Evolutionary conservation across 2,797 vertebrate genomes (phyloP), one percentile per base, ranked within the genome.

Genomic region (Pteronotus mesoamericanus): DNA sequence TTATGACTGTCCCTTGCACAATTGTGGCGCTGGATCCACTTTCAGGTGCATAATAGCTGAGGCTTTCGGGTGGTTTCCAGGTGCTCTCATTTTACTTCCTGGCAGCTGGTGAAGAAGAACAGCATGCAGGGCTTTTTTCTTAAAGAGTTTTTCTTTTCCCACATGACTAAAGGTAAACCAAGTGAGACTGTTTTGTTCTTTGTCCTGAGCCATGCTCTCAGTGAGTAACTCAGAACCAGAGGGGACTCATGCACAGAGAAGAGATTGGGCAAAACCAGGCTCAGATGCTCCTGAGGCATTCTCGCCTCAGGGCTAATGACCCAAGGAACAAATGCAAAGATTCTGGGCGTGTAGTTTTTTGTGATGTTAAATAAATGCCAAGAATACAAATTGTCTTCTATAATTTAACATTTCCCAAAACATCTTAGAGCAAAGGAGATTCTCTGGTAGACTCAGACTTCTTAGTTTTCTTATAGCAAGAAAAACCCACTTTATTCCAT

Each of bases 1-100:
- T 55, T 8, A 39, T 44, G 29, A 39, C 24, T 5, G 5, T 59
- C 71, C 37, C 0, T 0, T 4, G 18, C 2, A 0, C 8, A 9
- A 15, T 42, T 29, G 32, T 59, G 55, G 19, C 15, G 19, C 64
- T 3, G 3, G 77, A 24, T 48, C 89, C 11, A 0, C 29, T n/a
- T 77, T 29, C 26, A 79, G 44, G 11, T 32, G 21, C 80, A 12
- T 5, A 4, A 10, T 3, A 46, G n/a, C 72, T 0, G 9, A 66
- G 48, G 74, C 84, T 39, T 29, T 15, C 12, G 24, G 21, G 26
- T 0, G 0, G 9, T 34, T 46, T 69, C 75, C 53, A 12, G 64
- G 22, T 5, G 26, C 22, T 46, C 77, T 68, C 29, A 1, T 57
- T 16, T 29, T 64, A 14, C 15, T 4, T 53, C 48, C 77, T 22